phyloP scores from a whole-genome alignment of 2,113 vertebrate genomes.

The Sander lucioperca region DNA sequence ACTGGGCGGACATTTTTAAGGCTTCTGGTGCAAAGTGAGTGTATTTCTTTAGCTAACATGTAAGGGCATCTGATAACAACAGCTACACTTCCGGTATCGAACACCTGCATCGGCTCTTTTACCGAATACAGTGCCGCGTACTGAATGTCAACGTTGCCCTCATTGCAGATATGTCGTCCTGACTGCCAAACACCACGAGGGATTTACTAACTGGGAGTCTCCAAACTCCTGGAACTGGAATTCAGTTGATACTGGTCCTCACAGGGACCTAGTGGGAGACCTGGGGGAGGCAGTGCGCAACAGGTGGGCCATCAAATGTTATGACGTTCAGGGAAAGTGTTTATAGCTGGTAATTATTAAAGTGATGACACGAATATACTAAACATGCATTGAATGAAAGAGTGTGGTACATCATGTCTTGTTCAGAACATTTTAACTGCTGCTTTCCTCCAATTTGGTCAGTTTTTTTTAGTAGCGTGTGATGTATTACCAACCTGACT shows the following conservation, averaged over 20 bases:
- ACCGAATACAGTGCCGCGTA: too few relatives aligned
- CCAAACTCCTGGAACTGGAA: slow-evolving; percentile 97
- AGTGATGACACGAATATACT: neutral
- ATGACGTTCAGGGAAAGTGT: neutral
- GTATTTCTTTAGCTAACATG: fast-evolving
- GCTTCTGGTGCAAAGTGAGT: slow-evolving; percentile 92
- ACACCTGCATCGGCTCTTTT: too few relatives aligned
- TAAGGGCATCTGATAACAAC: too few relatives aligned
- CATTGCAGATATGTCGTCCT: slow-evolving; percentile 92
- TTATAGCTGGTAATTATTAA: neutral
- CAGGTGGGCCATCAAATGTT: slow-evolving; percentile 76
- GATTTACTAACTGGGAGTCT: slow-evolving; percentile 95
- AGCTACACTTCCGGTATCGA: neutral
- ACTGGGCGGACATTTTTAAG: slow-evolving; percentile 90
- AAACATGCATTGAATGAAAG: neutral
- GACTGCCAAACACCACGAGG: slow-evolving; percentile 95
- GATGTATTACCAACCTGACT: neutral
- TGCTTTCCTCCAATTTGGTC: neutral
- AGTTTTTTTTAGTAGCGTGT: neutral
- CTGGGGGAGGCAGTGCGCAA: slow-evolving; percentile 89
- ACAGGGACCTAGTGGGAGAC: slow-evolving; percentile 92
- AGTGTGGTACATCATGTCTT: too few relatives aligned
- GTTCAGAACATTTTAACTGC: too few relatives aligned
- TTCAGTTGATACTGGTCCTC: slow-evolving; percentile 89
- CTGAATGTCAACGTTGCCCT: neutral